Percentiles rank a stretch among this genome's conserved stretches.
These are phyloP conservation scores for Dryoscopus gambensis DNA, from an alignment of 2,113 vertebrate genomes.

Conservation along the genomic window DNA sequence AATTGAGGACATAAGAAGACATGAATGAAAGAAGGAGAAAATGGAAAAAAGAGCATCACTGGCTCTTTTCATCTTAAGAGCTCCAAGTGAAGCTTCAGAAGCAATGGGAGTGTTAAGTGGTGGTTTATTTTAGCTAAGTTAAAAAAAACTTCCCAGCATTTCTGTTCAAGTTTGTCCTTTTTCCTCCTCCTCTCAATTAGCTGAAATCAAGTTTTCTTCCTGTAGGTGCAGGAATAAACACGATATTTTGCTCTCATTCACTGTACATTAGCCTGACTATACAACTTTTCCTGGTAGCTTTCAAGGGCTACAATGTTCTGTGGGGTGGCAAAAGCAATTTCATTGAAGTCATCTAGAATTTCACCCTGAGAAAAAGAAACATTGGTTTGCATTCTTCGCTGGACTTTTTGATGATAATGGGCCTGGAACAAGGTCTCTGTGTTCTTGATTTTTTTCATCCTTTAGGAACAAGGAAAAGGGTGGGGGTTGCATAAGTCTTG, in stretches of 20 bases:
- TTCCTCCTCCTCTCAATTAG: background rate
- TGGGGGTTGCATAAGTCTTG: background rate
- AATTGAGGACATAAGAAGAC: background rate
- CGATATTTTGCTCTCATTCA: background rate
- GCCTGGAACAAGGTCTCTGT: background rate
- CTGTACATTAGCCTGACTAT: background rate
- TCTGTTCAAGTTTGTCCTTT: background rate
- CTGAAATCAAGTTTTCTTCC: background rate
- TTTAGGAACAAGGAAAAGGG: background rate
- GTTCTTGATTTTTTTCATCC: background rate
- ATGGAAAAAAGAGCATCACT: background rate
- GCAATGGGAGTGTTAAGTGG: background rate
- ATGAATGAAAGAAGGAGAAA: background rate
- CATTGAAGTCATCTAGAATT: background rate
- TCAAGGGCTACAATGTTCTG: background rate
- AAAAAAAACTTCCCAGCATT: background rate
- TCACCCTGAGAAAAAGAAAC: background rate
- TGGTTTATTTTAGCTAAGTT: constrained; percentile 8
- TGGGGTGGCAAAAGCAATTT: background rate
- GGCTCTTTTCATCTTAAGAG: background rate
- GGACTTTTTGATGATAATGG: background rate
- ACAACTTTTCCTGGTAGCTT: background rate
- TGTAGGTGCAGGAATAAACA: background rate
- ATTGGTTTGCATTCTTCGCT: background rate
- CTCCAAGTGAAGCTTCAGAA: background rate